These are phyloP conservation scores for Hydra vulgaris DNA, from an alignment of 30 jellyfish, hydroid and myxozoan genomes.

Conservation along the genomic window DNA sequence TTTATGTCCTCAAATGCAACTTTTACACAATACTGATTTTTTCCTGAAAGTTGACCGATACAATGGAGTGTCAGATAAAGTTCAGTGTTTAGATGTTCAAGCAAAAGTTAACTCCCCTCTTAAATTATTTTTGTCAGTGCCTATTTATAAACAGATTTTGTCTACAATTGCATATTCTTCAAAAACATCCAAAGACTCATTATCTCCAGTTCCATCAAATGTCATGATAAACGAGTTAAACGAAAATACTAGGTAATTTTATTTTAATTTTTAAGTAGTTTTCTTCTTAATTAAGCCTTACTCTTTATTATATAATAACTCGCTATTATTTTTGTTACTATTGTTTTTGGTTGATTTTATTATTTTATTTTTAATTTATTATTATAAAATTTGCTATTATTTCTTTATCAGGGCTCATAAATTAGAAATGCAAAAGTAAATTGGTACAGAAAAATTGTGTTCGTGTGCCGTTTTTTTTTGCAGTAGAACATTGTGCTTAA, in stretches of 20 bases:
- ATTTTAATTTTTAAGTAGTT: too few species aligned
- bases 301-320: too few species aligned
- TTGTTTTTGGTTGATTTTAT: too few species aligned
- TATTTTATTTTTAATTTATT: too few species aligned
- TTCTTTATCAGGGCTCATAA: too few species aligned
- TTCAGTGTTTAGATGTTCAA: slow-evolving; percentile 25
- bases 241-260: not conserved
- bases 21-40: slow-evolving; percentile 24
- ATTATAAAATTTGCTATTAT: too few species aligned
- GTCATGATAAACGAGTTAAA: not conserved
- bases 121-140: slow-evolving; percentile 43
- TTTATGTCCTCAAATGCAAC: slow-evolving; percentile 16
- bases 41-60: slow-evolving; percentile 6
- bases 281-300: too few species aligned
- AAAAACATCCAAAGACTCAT: not conserved
- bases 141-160: slow-evolving; percentile 58
- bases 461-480: too few species aligned
- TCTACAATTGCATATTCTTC: slow-evolving; percentile 26
- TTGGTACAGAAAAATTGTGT: too few species aligned
- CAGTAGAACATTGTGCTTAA: too few species aligned
- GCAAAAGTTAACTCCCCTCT: slow-evolving; percentile 42
- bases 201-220: not conserved
- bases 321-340: too few species aligned
- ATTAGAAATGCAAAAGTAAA: too few species aligned
- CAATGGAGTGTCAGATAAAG: not conserved